phyloP scores from a whole-genome alignment of 2,797 vertebrate species.

The Chlorospingus flavigularis region DNA sequence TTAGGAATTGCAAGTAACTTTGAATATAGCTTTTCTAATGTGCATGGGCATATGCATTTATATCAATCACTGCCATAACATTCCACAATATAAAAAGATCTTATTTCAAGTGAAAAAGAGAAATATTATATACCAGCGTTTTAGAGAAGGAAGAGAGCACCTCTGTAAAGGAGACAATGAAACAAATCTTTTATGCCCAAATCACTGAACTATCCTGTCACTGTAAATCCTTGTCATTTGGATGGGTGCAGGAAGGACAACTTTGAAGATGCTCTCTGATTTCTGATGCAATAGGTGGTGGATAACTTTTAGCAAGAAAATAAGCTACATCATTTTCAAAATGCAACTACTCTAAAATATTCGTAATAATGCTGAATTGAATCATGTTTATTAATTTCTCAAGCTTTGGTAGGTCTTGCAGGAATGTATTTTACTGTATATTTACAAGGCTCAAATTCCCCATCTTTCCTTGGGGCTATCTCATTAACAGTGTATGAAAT shows the following conservation, averaged over 20 bases:
- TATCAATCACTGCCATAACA: background rate
- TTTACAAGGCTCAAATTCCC: background rate
- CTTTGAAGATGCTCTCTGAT: background rate
- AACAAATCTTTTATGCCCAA: background rate
- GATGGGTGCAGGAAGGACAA: background rate
- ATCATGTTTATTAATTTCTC: background rate
- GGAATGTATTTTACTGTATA: background rate
- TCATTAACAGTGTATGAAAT: background rate
- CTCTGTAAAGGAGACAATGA: background rate
- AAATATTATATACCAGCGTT: background rate
- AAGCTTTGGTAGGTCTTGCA: background rate
- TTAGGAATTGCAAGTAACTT: background rate
- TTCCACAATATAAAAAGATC: background rate
- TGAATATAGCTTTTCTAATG: background rate
- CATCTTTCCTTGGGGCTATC: background rate
- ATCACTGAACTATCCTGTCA: background rate
- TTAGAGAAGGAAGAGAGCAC: background rate
- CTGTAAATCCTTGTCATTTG: constrained; percentile 1
- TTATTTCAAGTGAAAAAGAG: background rate
- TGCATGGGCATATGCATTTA: background rate
- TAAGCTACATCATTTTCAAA: background rate
- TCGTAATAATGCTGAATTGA: background rate
- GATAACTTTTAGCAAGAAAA: background rate
- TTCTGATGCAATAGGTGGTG: background rate
- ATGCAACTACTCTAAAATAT: background rate